Conservation (phyloP, 2,113 vertebrate genomes). For the Lathamus discolor region DNA sequence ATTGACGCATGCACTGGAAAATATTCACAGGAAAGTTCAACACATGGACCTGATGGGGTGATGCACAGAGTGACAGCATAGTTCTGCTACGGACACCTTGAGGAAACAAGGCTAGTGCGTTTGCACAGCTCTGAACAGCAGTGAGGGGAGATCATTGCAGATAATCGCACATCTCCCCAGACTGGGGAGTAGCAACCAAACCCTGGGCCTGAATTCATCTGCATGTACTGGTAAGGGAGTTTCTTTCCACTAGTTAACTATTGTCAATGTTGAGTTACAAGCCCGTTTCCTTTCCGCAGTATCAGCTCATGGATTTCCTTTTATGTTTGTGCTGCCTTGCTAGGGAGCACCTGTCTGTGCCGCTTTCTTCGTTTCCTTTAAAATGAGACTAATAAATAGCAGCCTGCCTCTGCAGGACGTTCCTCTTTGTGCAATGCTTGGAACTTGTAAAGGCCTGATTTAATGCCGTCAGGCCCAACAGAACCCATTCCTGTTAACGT, state of each 20-base stretch:
- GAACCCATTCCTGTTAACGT: neutral
- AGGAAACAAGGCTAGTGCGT: neutral
- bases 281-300: neutral
- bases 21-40: neutral
- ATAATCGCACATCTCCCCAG: neutral
- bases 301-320: neutral
- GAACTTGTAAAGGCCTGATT: conserved; percentile 24
- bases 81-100: neutral
- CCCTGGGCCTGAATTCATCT: neutral
- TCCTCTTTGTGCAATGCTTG: neutral
- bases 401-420: neutral
- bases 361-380: neutral
- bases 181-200: neutral
- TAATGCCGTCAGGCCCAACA: neutral
- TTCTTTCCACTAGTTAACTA: neutral
- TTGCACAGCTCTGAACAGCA: neutral
- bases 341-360: conserved; percentile 22
- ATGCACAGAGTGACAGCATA: neutral
- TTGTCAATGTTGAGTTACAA: conserved; percentile 26
- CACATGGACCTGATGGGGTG: neutral
- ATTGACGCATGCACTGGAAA: neutral
- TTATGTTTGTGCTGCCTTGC: conserved; percentile 10
- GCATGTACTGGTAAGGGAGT: neutral
- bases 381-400: conserved; percentile 35
- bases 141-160: neutral